A percentile compares a stretch with the other conserved stretches of the same genome.
phyloP scores from a whole-genome alignment of 2,113 vertebrate genomes.

The Microcebus lehilahytsara region DNA sequence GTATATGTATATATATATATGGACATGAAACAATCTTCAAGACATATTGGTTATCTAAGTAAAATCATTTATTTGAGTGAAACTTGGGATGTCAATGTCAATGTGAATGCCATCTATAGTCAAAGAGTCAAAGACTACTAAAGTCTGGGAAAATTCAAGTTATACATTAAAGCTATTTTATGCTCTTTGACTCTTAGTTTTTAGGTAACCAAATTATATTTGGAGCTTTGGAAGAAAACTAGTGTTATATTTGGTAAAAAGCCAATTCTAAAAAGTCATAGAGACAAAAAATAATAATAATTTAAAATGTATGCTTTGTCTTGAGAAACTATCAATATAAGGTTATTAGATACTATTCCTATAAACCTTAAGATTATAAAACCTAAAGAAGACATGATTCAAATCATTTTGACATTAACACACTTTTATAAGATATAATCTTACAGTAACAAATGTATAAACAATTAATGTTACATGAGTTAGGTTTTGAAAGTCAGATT shows the following conservation, averaged over 20 bases:
- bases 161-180: background rate
- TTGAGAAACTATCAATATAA: background rate
- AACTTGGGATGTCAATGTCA: background rate
- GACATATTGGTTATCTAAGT: background rate
- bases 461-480: background rate
- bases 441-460: background rate
- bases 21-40: background rate
- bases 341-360: background rate
- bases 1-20: background rate
- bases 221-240: background rate
- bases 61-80: background rate
- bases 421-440: background rate
- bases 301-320: background rate
- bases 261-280: background rate
- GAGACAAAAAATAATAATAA: background rate
- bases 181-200: background rate
- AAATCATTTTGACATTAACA: background rate
- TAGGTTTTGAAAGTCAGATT: background rate
- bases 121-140: background rate
- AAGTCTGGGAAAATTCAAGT: background rate
- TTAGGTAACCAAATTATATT: background rate
- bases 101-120: background rate
- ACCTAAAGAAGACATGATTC: background rate
- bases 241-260: background rate
- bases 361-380: background rate